These are phyloP conservation scores for Nomada flava DNA, from an alignment of 2,888 invertebrate species.

Conservation along the genomic window DNA sequence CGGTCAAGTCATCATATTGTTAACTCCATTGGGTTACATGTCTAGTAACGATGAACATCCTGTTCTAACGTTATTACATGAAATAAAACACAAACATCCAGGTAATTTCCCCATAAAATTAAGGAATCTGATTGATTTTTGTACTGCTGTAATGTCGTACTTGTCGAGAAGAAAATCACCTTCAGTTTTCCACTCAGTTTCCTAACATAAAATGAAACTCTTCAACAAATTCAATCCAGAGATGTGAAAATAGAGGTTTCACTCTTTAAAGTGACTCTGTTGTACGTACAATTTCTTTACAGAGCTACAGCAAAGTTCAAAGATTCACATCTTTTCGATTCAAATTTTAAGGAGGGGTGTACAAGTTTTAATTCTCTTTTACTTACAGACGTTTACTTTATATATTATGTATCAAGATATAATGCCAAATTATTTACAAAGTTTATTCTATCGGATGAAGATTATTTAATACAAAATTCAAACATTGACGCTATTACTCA, in stretches of 20 bases:
- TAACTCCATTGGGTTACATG: constrained; percentile 68
- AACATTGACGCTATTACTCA: constrained; percentile 69
- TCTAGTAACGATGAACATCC: constrained; percentile 59
- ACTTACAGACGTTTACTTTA: constrained; percentile 73
- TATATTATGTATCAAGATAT: constrained; percentile 72
- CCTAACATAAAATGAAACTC: no score
- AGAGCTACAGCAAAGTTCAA: constrained; percentile 1
- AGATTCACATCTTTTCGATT: neutral
- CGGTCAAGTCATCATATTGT: constrained; percentile 75
- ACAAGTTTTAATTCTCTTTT: neutral
- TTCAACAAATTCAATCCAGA: no score
- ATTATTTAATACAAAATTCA: constrained; percentile 70
- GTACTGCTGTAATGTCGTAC: no score
- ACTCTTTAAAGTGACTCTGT: no score
- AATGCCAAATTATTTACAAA: constrained; percentile 66
- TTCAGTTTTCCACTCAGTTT: no score
- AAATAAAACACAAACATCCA: constrained; percentile 74
- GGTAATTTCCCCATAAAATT: constrained; percentile 59
- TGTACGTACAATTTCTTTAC: no score
- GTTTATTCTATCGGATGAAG: constrained; percentile 73
- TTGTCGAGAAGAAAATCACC: no score
- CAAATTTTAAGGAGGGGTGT: neutral
- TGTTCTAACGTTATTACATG: constrained; percentile 60
- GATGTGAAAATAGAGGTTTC: no score
- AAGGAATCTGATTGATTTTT: no score